phyloP scores from a whole-genome alignment of 2,888 invertebrate species.

The Cecidostiba fungosa region DNA sequence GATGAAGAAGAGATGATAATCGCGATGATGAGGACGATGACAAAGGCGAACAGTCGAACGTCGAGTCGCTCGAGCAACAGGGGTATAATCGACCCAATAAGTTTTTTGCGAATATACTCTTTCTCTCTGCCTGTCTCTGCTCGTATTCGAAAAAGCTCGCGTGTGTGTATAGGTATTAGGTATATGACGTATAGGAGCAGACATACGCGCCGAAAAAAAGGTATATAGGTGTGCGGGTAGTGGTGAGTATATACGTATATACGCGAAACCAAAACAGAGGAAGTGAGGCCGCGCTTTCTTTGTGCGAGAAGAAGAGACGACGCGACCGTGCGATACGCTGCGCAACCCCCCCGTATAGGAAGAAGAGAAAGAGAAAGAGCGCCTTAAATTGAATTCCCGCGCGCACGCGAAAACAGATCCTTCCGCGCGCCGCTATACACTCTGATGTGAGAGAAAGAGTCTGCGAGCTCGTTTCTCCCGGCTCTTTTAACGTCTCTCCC shows the following conservation, averaged over 20 bases:
- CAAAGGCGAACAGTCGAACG: slow-evolving; percentile 20
- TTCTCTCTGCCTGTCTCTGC: background rate
- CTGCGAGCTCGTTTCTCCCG: background rate
- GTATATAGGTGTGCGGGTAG: slow-evolving; percentile 1
- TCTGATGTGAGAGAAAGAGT: background rate
- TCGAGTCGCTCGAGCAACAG: background rate
- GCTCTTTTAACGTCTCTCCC: slow-evolving; percentile 1
- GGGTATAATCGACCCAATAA: no score
- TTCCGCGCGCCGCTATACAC: slow-evolving; percentile 13
- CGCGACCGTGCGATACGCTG: background rate
- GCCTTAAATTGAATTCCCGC: slow-evolving; percentile 57
- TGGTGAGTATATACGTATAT: background rate
- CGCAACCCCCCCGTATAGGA: background rate
- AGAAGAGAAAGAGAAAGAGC: background rate
- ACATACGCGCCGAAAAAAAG: slow-evolving; percentile 7
- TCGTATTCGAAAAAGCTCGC: slow-evolving; percentile 24
- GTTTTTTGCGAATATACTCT: background rate
- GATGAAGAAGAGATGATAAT: no score
- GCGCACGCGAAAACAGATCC: slow-evolving; percentile 42
- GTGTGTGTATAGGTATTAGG: background rate
- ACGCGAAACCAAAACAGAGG: slow-evolving; percentile 11
- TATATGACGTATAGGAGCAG: background rate
- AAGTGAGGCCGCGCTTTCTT: slow-evolving; percentile 13
- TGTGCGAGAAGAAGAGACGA: background rate
- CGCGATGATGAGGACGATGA: slow-evolving; percentile 2